A percentile compares a stretch with the other conserved stretches of the same genome.
phyloP scores from a whole-genome alignment of 2,113 vertebrate species.

The Mastomys natalensis region DNA sequence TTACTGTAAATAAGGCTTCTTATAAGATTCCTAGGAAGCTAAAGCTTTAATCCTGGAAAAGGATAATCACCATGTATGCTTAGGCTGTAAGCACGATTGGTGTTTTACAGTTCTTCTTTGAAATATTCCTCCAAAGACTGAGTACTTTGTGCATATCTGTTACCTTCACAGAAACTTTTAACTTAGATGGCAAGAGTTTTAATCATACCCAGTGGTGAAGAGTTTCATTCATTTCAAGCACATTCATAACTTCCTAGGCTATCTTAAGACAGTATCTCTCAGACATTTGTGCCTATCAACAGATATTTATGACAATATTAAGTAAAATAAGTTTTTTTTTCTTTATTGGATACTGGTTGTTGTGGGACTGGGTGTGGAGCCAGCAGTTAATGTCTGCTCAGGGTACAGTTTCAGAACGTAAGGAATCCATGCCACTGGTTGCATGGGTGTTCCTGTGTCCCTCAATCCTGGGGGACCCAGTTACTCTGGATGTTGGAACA shows the following conservation, averaged over 20 bases:
- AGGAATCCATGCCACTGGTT: no score
- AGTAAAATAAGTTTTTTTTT: not conserved
- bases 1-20: not conserved
- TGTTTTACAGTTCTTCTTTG: not conserved
- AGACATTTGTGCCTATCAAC: not conserved
- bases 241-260: no score
- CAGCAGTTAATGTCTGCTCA: no score
- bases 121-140: no score
- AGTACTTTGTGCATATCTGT: not conserved
- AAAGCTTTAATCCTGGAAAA: not conserved
- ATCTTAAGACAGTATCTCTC: not conserved
- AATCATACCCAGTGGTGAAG: not conserved
- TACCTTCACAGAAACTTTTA: not conserved
- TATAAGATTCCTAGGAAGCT: not conserved
- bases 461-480: no score
- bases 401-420: no score
- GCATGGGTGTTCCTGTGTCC: no score
- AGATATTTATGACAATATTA: not conserved
- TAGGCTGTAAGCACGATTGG: not conserved
- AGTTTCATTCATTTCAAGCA: not conserved
- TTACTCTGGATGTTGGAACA: no score
- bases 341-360: no score
- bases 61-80: fast-evolving
- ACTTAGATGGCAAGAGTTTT: not conserved
- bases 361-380: no score